These are phyloP conservation scores for Drosophila erecta DNA, from an alignment of 1,140 invertebrate species.

Conservation along the genomic window DNA sequence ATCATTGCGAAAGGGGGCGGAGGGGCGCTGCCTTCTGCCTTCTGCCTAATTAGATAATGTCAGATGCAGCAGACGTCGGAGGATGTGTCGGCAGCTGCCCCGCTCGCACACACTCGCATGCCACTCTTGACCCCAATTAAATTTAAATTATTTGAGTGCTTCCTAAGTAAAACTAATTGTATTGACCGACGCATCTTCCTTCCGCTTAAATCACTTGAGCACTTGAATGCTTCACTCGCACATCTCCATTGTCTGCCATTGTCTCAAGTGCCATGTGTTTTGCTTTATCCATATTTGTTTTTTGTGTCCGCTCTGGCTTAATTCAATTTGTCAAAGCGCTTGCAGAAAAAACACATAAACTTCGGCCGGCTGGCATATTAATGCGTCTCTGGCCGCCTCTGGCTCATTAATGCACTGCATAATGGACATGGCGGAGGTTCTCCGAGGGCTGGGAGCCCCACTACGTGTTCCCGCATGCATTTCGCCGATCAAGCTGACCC, in stretches of 20 bases:
- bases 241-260: constrained; percentile 23
- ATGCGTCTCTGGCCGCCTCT: constrained; percentile 72
- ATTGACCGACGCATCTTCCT: constrained; percentile 51
- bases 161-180: constrained; percentile 76
- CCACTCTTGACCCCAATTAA: constrained; percentile 76
- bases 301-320: constrained; percentile 51
- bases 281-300: constrained; percentile 12
- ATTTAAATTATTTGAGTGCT: constrained; percentile 79
- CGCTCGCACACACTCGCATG: constrained; percentile 5
- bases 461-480: constrained; percentile 39
- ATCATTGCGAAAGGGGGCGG: constrained; percentile 55
- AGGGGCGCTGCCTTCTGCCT: constrained; percentile 5
- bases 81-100: constrained; percentile 8
- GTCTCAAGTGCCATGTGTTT: constrained; percentile 42
- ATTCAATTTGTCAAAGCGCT: constrained; percentile 75
- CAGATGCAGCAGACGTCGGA: constrained; percentile 54
- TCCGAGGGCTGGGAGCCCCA: not conserved
- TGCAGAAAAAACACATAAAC: constrained; percentile 43
- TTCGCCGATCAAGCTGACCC: constrained; percentile 40
- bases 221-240: constrained; percentile 3
- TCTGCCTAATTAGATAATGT: constrained; percentile 80
- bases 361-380: constrained; percentile 56
- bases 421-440: constrained; percentile 38
- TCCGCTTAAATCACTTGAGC: constrained; percentile 29
- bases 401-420: constrained; percentile 73